Evolutionary conservation across 2,797 vertebrate species (phyloP).

Genomic region (Sarcoramphus papa): DNA sequence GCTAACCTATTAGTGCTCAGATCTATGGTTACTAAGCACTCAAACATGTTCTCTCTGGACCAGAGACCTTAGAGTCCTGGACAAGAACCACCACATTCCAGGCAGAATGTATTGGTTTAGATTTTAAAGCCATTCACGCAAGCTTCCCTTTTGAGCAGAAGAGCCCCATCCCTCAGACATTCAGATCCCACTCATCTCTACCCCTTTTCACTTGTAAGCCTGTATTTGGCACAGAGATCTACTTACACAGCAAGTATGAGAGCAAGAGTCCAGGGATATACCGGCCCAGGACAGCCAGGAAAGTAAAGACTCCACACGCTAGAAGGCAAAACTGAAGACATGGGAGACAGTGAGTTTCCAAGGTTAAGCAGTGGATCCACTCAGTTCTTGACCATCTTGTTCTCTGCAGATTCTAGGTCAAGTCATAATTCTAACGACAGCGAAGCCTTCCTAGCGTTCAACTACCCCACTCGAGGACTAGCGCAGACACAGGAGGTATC

Average conservation of each 20-base stretch:
- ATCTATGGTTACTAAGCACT: not conserved
- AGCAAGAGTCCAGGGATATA: constrained; percentile 89
- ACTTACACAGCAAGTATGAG: constrained; percentile 90
- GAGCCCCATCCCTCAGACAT: not conserved
- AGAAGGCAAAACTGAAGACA: constrained; percentile 89
- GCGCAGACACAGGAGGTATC: not conserved
- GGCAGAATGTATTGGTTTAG: not conserved
- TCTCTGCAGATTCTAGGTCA: not conserved
- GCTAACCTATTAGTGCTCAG: not conserved
- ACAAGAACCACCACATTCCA: not conserved
- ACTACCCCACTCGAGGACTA: accelerated
- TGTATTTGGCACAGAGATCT: not conserved
- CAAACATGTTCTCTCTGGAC: not conserved
- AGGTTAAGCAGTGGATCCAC: not conserved
- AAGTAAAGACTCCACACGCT: constrained; percentile 84
- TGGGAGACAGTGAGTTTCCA: constrained; percentile 19
- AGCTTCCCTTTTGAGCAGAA: not conserved
- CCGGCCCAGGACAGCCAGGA: constrained; percentile 85
- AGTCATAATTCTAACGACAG: not conserved
- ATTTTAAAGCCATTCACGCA: not conserved
- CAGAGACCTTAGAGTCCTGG: not conserved
- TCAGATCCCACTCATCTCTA: not conserved
- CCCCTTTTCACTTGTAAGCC: not conserved
- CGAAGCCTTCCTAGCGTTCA: not conserved
- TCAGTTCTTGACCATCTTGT: not conserved